Base-by-base conservation (phyloP, 2,113 vertebrate genomes). In the Elachura formosa region DNA sequence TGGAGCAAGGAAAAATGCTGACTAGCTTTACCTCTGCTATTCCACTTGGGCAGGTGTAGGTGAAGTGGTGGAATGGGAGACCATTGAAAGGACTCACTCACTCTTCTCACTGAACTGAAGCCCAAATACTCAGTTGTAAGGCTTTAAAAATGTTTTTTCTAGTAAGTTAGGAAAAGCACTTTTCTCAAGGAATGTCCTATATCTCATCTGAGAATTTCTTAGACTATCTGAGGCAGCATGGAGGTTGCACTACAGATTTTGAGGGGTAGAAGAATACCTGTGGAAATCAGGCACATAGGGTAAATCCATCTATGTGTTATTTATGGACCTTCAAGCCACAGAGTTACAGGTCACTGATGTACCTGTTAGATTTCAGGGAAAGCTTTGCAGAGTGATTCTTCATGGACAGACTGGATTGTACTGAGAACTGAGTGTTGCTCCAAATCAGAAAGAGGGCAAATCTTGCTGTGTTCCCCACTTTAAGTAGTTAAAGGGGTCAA, bases 341-440 rank as follows among this genome's bases (percentile, higher is more conserved):
- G 45, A 24, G 26, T 38, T 66, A 14, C 59, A 24, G 28, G 13
- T 20, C 73, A 11, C 17, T 18, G 22, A 6, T 16, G 29, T 2
- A 13, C 48, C 36, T 8, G 40, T 0, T 29, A 52, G 34, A 59
- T 55, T 14, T 1, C 79, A 59, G 26, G 55, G 29, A 41, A 67
- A 29, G 23, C 12, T 79, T 66, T 9, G 2, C 18, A 28, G 38
- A 12, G n/a, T 2, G 12, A 9, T 16, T 75, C 52, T 49, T 40
- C 14, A 4, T 29, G 3, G 4, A 9, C 52, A 26, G 19, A 2
- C 24, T 43, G 41, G 20, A 5, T 49, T 54, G 41, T 23, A 0
- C 28, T n/a, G 66, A 68, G 59, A 77, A 1, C 14, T 28, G 6
- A 26, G 5, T 8, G 41, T 41, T 2, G 28, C 61, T 74, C 64